These are phyloP conservation scores for Peromyscus leucopus DNA, from an alignment of 2,113 vertebrate species.

Conservation along the genomic window DNA sequence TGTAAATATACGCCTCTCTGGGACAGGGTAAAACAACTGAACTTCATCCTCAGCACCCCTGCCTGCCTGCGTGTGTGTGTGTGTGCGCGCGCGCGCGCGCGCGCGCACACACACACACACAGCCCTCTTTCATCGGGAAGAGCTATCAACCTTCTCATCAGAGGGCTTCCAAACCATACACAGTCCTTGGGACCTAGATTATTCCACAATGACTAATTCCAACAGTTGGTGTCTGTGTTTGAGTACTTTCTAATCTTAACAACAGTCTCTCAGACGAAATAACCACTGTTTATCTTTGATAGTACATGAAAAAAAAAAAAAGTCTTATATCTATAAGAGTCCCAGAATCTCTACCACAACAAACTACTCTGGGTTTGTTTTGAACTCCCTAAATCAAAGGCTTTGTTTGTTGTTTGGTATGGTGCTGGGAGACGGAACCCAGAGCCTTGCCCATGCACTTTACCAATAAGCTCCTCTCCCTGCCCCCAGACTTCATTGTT, in stretches of 20 bases:
- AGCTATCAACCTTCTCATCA: background rate
- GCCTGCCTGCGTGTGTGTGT: too few species aligned
- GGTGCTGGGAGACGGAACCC: background rate
- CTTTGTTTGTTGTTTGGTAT: background rate
- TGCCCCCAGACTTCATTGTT: too few species aligned
- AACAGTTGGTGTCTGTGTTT: conserved; percentile 1
- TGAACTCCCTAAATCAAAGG: background rate
- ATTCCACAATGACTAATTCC: conserved; percentile 20
- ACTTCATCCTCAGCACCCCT: background rate
- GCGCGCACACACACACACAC: too few species aligned
- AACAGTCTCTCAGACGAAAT: conserved; percentile 47
- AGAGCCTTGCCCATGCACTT: background rate
- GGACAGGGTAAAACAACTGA: background rate
- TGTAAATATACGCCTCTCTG: background rate
- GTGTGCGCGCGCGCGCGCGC: background rate
- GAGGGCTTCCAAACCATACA: conserved; percentile 10
- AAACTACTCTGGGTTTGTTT: background rate
- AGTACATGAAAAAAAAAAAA: background rate
- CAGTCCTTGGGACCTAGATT: background rate
- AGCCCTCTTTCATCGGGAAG: background rate
- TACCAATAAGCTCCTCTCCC: background rate
- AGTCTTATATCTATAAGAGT: background rate
- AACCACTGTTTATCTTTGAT: background rate
- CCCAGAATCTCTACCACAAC: conserved; percentile 42
- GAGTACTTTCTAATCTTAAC: conserved; percentile 44